These are phyloP conservation scores for Indri indri DNA, from an alignment of 2,113 vertebrate genomes.

Conservation along the genomic window DNA sequence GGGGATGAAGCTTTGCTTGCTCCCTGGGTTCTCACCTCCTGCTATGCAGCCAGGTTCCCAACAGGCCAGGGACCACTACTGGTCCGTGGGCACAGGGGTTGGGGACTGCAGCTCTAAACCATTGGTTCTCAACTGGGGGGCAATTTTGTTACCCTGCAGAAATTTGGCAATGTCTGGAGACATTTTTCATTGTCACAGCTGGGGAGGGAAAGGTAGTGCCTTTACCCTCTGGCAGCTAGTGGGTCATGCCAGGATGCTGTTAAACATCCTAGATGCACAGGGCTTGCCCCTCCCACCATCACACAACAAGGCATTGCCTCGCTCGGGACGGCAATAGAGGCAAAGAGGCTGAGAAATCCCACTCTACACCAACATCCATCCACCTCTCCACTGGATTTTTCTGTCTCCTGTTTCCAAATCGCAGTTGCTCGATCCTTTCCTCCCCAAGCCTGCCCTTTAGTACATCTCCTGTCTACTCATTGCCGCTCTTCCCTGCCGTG, in stretches of 20 bases:
- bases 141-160: not conserved
- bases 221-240: not conserved
- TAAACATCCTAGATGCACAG: accelerated
- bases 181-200: not conserved
- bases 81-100: too few species aligned
- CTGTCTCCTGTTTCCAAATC: not conserved
- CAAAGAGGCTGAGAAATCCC: not conserved
- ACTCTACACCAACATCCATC: not conserved
- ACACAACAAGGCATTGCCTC: not conserved
- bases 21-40: too few species aligned
- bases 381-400: not conserved
- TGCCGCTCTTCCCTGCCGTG: accelerated
- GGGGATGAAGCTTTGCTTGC: too few species aligned
- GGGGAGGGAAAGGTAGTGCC: too few species aligned
- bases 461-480: not conserved
- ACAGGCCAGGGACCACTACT: too few species aligned
- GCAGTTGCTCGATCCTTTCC: not conserved
- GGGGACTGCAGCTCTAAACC: not conserved
- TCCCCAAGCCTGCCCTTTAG: not conserved
- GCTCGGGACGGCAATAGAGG: accelerated
- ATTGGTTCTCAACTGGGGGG: not conserved
- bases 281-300: accelerated
- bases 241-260: not conserved
- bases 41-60: too few species aligned
- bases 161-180: not conserved